These are phyloP conservation scores for Hemicordylus capensis DNA, from an alignment of 2,113 vertebrate species.

Conservation along the genomic window DNA sequence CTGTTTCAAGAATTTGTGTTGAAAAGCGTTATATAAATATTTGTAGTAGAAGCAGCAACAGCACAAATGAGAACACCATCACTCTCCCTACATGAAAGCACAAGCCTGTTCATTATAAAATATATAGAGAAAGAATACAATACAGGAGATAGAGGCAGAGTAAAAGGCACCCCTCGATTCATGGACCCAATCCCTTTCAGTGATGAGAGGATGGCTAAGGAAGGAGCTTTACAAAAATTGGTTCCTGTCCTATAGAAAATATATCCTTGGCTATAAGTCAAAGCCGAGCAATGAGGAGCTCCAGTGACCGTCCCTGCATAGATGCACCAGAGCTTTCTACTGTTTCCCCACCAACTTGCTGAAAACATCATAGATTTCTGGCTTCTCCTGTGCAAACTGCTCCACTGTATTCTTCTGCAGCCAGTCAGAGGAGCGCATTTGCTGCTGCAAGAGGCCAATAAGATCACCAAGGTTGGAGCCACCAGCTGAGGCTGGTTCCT, in stretches of 20 bases:
- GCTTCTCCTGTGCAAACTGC: slow-evolving; percentile 83
- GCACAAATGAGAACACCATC: slow-evolving; percentile 37
- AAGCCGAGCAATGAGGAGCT: slow-evolving; percentile 20
- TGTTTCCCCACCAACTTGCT: slow-evolving; percentile 83
- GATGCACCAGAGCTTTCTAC: slow-evolving; percentile 24
- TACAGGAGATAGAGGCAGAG: slow-evolving; percentile 27
- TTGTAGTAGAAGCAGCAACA: slow-evolving; percentile 7
- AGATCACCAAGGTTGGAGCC: slow-evolving; percentile 75
- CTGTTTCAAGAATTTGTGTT: no score
- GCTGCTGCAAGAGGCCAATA: slow-evolving; percentile 80
- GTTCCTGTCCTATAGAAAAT: slow-evolving; percentile 62
- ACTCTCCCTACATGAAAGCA: slow-evolving; percentile 44
- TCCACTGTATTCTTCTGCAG: slow-evolving; percentile 84
- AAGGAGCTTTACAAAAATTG: slow-evolving; percentile 53
- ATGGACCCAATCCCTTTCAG: slow-evolving; percentile 31
- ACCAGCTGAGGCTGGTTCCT: slow-evolving; percentile 59
- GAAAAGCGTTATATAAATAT: no score
- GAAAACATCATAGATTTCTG: slow-evolving; percentile 85
- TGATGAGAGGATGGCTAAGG: not conserved
- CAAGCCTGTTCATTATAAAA: slow-evolving; percentile 65
- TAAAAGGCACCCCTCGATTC: not conserved
- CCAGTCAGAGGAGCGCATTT: slow-evolving; percentile 85
- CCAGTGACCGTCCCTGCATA: slow-evolving; percentile 23
- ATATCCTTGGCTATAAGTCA: slow-evolving; percentile 52
- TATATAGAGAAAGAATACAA: slow-evolving; percentile 61